Evolutionary conservation across 1,140 invertebrate species (phyloP).

Genomic region (Papilio helenus): DNA sequence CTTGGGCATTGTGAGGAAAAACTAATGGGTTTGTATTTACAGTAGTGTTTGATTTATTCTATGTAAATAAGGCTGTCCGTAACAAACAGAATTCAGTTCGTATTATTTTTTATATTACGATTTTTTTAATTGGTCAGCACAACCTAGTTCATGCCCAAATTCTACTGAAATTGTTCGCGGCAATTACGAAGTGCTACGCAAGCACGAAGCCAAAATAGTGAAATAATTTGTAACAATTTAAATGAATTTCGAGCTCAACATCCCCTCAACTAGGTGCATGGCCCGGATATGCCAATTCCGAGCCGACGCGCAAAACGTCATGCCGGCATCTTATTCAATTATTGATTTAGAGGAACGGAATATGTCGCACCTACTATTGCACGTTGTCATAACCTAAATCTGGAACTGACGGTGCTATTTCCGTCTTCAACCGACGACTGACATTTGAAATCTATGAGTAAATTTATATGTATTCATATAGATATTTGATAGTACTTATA

Average conservation of each 20-base stretch:
- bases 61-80: neutral
- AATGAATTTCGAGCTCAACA: conserved; percentile 1
- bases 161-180: neutral
- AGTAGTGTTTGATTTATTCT: neutral
- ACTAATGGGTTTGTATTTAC: conserved; percentile 1
- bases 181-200: neutral
- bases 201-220: neutral
- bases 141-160: too few relatives aligned
- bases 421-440: conserved; percentile 18
- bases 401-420: conserved; percentile 25
- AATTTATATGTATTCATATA: neutral
- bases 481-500: neutral
- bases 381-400: conserved; percentile 36
- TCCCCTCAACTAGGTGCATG: conserved; percentile 15
- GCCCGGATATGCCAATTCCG: conserved; percentile 63
- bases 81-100: neutral
- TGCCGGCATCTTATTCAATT: conserved; percentile 58
- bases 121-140: neutral
- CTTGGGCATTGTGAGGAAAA: conserved; percentile 2
- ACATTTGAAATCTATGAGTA: conserved; percentile 4
- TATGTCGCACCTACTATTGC: conserved; percentile 38
- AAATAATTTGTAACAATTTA: neutral
- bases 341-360: conserved; percentile 54
- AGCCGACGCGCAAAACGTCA: conserved; percentile 53
- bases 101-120: neutral